Evolutionary conservation across 37 sponge, comb jelly and placozoan genomes (phyloP).

Genomic region (Cladorhizidae sp.): DNA sequence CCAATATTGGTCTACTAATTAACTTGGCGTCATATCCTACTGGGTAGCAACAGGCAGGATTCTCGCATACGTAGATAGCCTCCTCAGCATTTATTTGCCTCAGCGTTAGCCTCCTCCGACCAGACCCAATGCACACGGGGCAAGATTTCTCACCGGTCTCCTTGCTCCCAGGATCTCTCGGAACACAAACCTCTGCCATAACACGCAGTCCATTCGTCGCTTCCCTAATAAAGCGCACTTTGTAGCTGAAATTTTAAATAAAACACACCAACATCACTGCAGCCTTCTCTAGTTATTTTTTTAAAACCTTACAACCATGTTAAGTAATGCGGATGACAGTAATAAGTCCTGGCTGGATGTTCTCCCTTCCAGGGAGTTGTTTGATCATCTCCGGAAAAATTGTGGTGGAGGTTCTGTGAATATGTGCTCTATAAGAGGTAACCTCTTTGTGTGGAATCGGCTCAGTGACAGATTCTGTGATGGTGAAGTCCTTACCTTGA

Average conservation of each 20-base stretch:
- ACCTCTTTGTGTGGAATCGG: constrained; percentile 57
- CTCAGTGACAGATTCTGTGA: background rate
- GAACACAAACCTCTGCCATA: background rate
- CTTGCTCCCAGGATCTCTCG: background rate
- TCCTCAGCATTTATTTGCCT: constrained; percentile 51
- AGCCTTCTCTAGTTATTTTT: too few species aligned
- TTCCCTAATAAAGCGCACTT: constrained; percentile 15
- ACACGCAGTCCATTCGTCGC: background rate
- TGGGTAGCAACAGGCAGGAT: constrained; percentile 40
- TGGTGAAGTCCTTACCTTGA: constrained; percentile 45
- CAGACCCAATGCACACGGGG: constrained; percentile 26
- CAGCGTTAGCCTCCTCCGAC: constrained; percentile 32
- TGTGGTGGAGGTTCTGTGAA: background rate
- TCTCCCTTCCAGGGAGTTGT: constrained; percentile 21
- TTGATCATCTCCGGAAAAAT: constrained; percentile 18
- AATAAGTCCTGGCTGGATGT: constrained; percentile 14
- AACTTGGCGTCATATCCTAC: constrained; percentile 16
- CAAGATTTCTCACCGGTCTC: constrained; percentile 5
- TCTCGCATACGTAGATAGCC: constrained; percentile 50
- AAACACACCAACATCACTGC: background rate
- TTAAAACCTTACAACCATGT: background rate
- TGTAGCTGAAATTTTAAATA: background rate
- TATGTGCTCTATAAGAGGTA: constrained; percentile 60
- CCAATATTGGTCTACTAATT: background rate
- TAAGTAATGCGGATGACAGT: background rate